Conservation (phyloP, 2,888 invertebrate species). For the Acrobasis suavella region DNA sequence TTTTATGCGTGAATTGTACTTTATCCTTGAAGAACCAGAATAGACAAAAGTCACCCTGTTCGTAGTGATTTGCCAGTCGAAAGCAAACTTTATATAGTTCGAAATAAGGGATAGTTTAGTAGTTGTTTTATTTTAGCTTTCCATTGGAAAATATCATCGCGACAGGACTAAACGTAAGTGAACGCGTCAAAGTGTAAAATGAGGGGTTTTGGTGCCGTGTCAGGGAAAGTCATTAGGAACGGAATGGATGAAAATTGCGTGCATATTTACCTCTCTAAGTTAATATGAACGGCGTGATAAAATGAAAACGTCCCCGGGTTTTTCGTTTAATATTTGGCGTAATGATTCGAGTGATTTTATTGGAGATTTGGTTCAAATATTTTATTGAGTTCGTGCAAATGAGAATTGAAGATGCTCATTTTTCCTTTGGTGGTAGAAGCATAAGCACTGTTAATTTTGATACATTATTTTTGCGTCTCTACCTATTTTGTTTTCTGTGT, state of each 20-base stretch:
- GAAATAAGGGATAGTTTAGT: constrained; percentile 44
- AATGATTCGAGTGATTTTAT: constrained; percentile 50
- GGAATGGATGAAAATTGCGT: constrained; percentile 81
- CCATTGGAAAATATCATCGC: constrained; percentile 76
- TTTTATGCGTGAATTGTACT: constrained; percentile 57
- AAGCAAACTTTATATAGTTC: constrained; percentile 56
- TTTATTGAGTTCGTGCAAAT: constrained; percentile 38
- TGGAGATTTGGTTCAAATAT: constrained; percentile 42
- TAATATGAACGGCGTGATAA: constrained; percentile 72
- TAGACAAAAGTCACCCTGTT: constrained; percentile 74
- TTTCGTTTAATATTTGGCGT: constrained; percentile 46
- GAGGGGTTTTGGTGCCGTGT: constrained; percentile 79
- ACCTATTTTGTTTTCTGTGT: no score
- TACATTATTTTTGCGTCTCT: not conserved
- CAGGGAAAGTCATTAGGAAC: constrained; percentile 81
- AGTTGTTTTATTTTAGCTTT: constrained; percentile 51
- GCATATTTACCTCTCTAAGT: constrained; percentile 76
- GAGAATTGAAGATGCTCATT: constrained; percentile 29
- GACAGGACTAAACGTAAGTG: constrained; percentile 77
- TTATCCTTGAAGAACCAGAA: constrained; percentile 75
- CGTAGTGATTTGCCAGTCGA: constrained; percentile 41
- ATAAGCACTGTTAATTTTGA: not conserved
- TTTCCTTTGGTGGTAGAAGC: not conserved
- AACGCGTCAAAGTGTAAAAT: constrained; percentile 83
- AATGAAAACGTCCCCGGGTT: constrained; percentile 65